Evolutionary conservation across 2,888 invertebrate species (phyloP).

Genomic region (Phymatocera aterrima): DNA sequence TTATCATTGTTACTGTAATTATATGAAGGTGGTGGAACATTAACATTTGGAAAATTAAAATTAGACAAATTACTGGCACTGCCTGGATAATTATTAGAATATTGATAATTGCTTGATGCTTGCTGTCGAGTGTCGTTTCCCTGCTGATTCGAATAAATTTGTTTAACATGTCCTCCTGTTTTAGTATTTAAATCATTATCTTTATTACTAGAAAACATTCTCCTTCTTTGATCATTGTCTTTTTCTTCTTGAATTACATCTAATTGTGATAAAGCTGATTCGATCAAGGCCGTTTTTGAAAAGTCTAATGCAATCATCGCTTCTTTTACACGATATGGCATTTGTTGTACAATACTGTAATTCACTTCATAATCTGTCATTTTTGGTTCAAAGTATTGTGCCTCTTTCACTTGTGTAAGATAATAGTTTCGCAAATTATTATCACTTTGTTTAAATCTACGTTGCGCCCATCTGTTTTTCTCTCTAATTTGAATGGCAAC

Average conservation of each 20-base stretch:
- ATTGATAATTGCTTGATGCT: slow-evolving; percentile 23
- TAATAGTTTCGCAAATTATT: slow-evolving; percentile 26
- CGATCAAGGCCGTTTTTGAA: background rate
- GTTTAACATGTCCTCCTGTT: background rate
- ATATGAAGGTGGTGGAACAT: slow-evolving; percentile 45
- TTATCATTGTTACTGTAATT: background rate
- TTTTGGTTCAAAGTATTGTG: background rate
- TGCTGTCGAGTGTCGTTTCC: slow-evolving; percentile 4
- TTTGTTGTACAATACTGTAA: slow-evolving; percentile 46
- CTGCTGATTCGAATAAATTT: slow-evolving; percentile 6
- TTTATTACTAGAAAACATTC: background rate
- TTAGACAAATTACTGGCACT: slow-evolving; percentile 9
- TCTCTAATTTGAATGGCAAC: slow-evolving; percentile 18
- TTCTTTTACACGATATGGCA: slow-evolving; percentile 40
- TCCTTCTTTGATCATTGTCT: slow-evolving; percentile 12
- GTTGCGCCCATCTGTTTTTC: slow-evolving; percentile 17
- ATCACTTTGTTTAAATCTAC: slow-evolving; percentile 15
- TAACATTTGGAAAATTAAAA: slow-evolving; percentile 43
- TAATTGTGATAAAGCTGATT: slow-evolving; percentile 19
- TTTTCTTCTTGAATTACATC: slow-evolving; percentile 10
- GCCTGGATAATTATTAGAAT: slow-evolving; percentile 18
- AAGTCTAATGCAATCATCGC: slow-evolving; percentile 35
- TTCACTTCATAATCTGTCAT: slow-evolving; percentile 43
- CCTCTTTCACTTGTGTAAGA: slow-evolving; percentile 19
- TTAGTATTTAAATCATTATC: background rate